phyloP scores from a whole-genome alignment of 2,113 vertebrate genomes.

The Phrynocephalus versicolor region DNA sequence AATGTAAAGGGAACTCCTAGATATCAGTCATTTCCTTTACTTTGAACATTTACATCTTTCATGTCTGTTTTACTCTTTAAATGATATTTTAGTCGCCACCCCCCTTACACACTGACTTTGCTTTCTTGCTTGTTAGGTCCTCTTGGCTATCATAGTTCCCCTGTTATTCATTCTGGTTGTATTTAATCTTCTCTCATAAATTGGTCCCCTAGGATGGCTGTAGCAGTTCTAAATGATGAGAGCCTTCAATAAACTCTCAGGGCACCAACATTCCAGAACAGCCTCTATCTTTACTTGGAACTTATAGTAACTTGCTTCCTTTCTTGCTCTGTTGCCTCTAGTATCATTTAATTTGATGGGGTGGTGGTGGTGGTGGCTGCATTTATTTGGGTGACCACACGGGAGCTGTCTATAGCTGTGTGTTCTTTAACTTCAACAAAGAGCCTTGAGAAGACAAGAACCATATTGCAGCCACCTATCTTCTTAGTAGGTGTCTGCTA shows the following conservation, averaged over 20 bases:
- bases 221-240: neutral
- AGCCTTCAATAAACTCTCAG: neutral
- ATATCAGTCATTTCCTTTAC: neutral
- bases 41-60: neutral
- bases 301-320: neutral
- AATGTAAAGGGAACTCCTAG: neutral
- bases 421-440: neutral
- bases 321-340: neutral
- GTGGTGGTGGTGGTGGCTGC: too few relatives aligned
- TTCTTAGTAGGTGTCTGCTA: neutral
- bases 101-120: neutral
- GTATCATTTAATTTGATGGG: fast-evolving
- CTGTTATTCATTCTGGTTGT: fast-evolving
- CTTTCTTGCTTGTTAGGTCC: neutral
- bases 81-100: fast-evolving
- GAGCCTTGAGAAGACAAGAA: neutral
- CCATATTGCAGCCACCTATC: too few relatives aligned
- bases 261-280: neutral
- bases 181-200: neutral
- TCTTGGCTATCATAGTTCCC: fast-evolving
- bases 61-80: neutral
- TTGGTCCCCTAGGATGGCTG: neutral
- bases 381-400: neutral
- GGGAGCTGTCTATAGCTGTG: neutral
- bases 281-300: neutral